These are phyloP conservation scores for Pedionomus torquatus DNA, from an alignment of 2,113 vertebrate species.

Conservation along the genomic window DNA sequence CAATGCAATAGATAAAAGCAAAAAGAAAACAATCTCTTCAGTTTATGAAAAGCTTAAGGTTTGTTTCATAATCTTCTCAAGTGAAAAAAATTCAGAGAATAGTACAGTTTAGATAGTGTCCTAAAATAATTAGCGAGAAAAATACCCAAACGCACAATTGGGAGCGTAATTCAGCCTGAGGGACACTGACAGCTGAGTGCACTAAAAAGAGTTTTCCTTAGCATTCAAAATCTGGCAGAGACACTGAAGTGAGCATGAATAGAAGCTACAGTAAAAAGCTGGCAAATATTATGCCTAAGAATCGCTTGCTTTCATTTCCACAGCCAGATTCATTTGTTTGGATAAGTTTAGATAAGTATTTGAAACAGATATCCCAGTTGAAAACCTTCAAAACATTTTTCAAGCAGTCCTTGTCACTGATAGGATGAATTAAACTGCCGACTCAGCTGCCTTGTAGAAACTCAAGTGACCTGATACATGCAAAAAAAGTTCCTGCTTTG, in stretches of 20 bases:
- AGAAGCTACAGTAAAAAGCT: background rate
- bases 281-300: background rate
- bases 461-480: background rate
- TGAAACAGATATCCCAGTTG: background rate
- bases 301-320: background rate
- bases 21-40: background rate
- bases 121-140: background rate
- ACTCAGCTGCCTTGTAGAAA: background rate
- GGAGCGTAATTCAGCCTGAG: background rate
- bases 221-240: background rate
- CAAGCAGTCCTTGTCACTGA: background rate
- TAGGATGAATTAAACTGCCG: background rate
- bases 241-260: background rate
- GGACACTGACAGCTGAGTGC: background rate
- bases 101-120: background rate
- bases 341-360: background rate
- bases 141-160: background rate
- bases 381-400: background rate
- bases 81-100: background rate
- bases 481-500: background rate
- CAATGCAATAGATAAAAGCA: background rate
- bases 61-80: background rate
- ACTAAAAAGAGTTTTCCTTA: background rate
- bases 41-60: background rate
- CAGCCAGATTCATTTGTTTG: rapidly evolving